These are phyloP conservation scores for Corythaeola cristata DNA, from an alignment of 2,113 vertebrate genomes.

Conservation along the genomic window DNA sequence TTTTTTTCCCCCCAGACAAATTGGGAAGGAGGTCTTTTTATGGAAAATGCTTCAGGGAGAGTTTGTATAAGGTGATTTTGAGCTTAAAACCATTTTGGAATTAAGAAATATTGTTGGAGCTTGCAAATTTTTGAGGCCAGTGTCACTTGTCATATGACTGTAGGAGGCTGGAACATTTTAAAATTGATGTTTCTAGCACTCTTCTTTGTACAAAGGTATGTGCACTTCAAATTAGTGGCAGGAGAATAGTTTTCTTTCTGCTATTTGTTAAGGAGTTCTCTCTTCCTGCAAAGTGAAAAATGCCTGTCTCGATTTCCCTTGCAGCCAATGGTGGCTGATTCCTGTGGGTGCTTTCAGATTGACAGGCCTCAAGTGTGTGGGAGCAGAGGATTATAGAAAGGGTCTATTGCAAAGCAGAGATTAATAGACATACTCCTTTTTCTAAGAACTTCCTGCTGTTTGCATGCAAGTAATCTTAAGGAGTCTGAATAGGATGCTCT, in stretches of 20 bases:
- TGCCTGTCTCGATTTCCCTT: not conserved
- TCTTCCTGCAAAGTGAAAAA: not conserved
- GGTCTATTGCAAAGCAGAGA: not conserved
- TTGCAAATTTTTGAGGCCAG: not conserved
- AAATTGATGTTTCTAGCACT: not conserved
- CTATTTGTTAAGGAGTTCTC: not conserved
- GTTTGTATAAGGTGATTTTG: not conserved
- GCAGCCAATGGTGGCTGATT: not conserved
- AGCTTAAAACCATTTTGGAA: not conserved
- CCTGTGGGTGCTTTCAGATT: not conserved
- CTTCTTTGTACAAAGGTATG: not conserved
- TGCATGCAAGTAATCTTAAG: not conserved
- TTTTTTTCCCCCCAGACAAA: not conserved
- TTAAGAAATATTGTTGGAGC: not conserved
- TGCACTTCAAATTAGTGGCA: not conserved
- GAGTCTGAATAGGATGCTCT: not conserved
- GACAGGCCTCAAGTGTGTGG: not conserved
- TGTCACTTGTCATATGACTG: not conserved
- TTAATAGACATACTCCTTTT: not conserved
- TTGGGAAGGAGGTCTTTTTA: not conserved
- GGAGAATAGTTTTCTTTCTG: not conserved
- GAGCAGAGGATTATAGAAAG: not conserved
- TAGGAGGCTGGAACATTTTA: not conserved
- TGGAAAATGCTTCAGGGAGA: not conserved
- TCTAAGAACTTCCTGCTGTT: not conserved